Evolutionary conservation across 2,113 vertebrate species (phyloP).

Genomic region (Oplegnathus fasciatus): DNA sequence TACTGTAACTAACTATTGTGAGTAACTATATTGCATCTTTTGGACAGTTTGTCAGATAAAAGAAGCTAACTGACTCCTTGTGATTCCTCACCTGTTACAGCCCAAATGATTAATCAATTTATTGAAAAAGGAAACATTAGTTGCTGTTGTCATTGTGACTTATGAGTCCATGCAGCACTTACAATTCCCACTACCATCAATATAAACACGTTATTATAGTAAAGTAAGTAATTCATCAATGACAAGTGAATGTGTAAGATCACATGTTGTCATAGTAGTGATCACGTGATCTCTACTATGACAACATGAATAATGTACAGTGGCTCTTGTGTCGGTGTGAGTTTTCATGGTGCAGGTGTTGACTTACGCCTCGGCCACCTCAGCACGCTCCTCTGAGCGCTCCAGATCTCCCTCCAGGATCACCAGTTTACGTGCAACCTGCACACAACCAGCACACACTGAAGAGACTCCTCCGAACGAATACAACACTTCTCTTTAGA

Average conservation of each 20-base stretch:
- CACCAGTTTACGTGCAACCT: slow-evolving; percentile 98
- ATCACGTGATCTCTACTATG: slow-evolving; percentile 32
- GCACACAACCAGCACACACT: slow-evolving; percentile 40
- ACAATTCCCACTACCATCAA: not conserved
- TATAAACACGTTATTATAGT: not conserved
- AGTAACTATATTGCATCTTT: not conserved
- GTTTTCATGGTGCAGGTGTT: slow-evolving; percentile 28
- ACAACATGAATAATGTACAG: slow-evolving; percentile 53
- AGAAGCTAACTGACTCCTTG: not conserved
- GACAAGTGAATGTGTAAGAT: slow-evolving; percentile 10
- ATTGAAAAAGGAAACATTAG: not conserved
- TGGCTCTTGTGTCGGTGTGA: slow-evolving; percentile 20
- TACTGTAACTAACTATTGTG: not conserved
- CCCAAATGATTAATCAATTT: not conserved
- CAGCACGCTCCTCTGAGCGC: slow-evolving; percentile 96
- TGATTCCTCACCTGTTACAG: not conserved
- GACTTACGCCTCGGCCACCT: slow-evolving; percentile 95
- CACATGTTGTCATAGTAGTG: slow-evolving; percentile 9
- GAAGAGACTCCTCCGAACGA: not conserved
- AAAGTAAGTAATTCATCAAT: not conserved
- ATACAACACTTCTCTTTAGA: not conserved
- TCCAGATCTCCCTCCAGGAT: slow-evolving; percentile 98
- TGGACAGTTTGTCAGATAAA: not conserved
- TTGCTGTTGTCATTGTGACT: not conserved
- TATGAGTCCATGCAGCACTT: slow-evolving; percentile 21